Conservation (phyloP, 2,888 invertebrate species). For the Ischnus inquisitorius region DNA sequence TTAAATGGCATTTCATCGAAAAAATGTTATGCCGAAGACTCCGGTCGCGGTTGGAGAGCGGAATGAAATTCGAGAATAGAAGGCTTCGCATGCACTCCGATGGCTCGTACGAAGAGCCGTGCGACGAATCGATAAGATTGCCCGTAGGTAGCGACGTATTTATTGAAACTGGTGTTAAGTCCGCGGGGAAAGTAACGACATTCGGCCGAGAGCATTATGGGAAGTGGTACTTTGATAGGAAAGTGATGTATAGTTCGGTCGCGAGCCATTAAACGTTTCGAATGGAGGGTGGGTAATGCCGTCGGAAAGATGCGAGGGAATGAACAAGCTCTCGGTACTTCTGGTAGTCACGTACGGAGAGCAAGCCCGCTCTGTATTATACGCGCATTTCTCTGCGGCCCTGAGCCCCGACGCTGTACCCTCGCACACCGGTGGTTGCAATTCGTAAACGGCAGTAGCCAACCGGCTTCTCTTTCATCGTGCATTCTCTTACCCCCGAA, state of each 20-base stretch:
- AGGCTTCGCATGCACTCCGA: background rate
- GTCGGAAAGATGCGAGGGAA: slow-evolving; percentile 1
- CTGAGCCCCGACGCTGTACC: slow-evolving; percentile 11
- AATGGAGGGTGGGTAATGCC: background rate
- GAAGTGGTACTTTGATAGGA: background rate
- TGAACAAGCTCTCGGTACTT: slow-evolving; percentile 1
- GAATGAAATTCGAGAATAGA: background rate
- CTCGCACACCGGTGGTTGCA: background rate
- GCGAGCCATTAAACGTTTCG: background rate
- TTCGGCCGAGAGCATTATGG: background rate
- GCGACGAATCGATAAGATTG: background rate
- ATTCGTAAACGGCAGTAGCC: background rate
- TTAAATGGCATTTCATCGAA: background rate
- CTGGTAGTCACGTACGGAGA: slow-evolving; percentile 34
- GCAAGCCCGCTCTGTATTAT: background rate
- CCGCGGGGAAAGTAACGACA: background rate
- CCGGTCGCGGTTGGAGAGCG: background rate
- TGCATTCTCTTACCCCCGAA: slow-evolving; percentile 6
- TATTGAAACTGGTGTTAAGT: slow-evolving; percentile 1
- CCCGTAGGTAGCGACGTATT: background rate
- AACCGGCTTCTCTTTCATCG: background rate
- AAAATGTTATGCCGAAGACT: background rate
- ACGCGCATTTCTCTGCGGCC: slow-evolving; percentile 12
- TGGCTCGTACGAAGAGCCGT: background rate
- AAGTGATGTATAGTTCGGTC: background rate